Conservation (phyloP, 1,140 invertebrate genomes). For the Coptotermes formosanus region DNA sequence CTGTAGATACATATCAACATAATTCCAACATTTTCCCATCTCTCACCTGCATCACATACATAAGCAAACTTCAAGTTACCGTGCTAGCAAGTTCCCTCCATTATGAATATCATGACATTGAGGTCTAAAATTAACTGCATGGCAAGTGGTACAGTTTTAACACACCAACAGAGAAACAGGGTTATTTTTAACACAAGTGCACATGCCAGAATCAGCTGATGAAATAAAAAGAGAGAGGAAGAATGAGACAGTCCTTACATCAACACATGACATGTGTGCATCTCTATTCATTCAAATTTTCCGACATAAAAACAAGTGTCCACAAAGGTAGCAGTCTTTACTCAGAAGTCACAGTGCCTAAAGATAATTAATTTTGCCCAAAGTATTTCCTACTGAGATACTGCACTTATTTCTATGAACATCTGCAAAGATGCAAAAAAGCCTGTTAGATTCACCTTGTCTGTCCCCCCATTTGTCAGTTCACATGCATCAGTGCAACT, state of each 20-base stretch:
- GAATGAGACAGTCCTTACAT: background rate
- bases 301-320: too few species aligned
- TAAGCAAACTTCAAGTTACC: background rate
- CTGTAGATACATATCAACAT: too few species aligned
- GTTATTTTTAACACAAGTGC: slow-evolving; percentile 22
- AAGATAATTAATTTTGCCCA: background rate
- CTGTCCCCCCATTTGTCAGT: too few species aligned
- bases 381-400: background rate
- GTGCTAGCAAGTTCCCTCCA: background rate
- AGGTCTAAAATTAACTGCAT: slow-evolving; percentile 22
- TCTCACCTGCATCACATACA: background rate
- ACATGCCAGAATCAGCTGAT: slow-evolving; percentile 28
- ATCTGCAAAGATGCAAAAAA: too few species aligned
- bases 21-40: too few species aligned
- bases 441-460: too few species aligned
- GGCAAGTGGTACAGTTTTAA: background rate
- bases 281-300: background rate
- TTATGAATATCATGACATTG: background rate
- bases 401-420: too few species aligned
- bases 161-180: background rate
- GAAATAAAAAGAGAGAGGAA: background rate
- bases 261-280: background rate
- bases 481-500: too few species aligned
- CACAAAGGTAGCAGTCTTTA: background rate
- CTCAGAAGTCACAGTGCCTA: background rate